Evolutionary conservation across 2,113 vertebrate genomes (phyloP), one percentile per base, ranked within the genome.

Genomic region (Benthochromis sp.): DNA sequence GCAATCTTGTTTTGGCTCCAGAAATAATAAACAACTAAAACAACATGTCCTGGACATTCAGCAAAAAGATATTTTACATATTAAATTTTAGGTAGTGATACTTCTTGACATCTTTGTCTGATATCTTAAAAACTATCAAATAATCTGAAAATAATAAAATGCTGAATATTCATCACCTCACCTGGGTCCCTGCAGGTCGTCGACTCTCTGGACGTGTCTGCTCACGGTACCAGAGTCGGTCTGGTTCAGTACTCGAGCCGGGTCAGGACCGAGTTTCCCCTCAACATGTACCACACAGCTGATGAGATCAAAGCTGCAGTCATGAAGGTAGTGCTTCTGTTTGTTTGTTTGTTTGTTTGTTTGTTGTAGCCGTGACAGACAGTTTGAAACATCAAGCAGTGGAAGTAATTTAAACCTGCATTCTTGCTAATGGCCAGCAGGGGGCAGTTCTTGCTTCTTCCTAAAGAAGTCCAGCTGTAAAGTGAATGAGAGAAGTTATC

Each of bases 221-320:
- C 96, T 2, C 97, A 97, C 0, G 98, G 98, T 40, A 98, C 99
- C 0, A 97, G 96, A 1, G 96, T 99, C 5, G 98, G 98, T 2
- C 91, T 99, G 94, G 98, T 99, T 80, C 99, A 99, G 95, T 99
- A 98, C 93, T 99, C 99, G 9, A 99, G 98, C 84, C 97, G 97
- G 0, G 98, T 99, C 87, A 97, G 98, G 88, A 98, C 98, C 0
- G 98, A 99, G 97, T 99, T 99, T 93, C 96, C 98, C 2, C 97
- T 99, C 90, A 97, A 96, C 92, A 97, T 97, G 94, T 98, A 98
- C 85, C 96, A 97, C 90, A 97, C 95, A 0, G 96, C 97, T 0
- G 97, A 97, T 0, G 98, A 98, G 90, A 96, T 99, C 96, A 99
- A 98, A 94, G 96, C 95, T 80, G 99, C 99, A 0, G 99, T 99